Conservation (phyloP, 2,113 vertebrate genomes). For the Nannobrachium achirus region DNA sequence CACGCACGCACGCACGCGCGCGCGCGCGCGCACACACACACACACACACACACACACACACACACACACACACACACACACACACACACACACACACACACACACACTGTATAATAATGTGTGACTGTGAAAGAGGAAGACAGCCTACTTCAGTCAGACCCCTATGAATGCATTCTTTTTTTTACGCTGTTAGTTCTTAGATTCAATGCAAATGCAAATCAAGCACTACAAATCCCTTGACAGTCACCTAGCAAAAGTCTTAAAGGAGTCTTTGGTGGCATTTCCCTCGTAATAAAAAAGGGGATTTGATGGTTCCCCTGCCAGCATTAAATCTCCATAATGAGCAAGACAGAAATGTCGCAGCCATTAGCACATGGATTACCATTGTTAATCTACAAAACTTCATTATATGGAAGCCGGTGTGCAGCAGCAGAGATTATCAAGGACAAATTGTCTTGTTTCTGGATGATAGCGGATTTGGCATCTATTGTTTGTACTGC, state of each 20-base stretch:
- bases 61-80: too few relatives aligned
- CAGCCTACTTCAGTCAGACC: slow-evolving; percentile 58
- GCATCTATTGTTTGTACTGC: slow-evolving; percentile 47
- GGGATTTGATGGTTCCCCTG: slow-evolving; percentile 68
- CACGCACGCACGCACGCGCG: too few relatives aligned
- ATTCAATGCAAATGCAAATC: slow-evolving; percentile 63
- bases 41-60: too few relatives aligned
- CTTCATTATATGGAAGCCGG: slow-evolving; percentile 59
- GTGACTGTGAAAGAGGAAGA: slow-evolving; percentile 41
- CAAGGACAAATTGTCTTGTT: slow-evolving; percentile 37
- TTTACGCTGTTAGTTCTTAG: slow-evolving; percentile 46
- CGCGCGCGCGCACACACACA: too few relatives aligned
- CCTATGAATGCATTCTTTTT: slow-evolving; percentile 51
- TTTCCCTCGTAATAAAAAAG: slow-evolving; percentile 74
- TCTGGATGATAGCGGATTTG: slow-evolving; percentile 11
- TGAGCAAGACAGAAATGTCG: slow-evolving; percentile 72
- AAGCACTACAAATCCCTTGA: slow-evolving; percentile 52
- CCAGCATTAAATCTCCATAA: slow-evolving; percentile 75
- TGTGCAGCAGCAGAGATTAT: slow-evolving; percentile 53
- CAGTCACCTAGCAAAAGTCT: slow-evolving; percentile 56
- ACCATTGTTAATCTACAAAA: slow-evolving; percentile 65
- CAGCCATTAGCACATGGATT: slow-evolving; percentile 69
- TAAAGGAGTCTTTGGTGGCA: slow-evolving; percentile 65
- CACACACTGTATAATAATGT: slow-evolving; percentile 36
- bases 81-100: too few relatives aligned